Evolutionary conservation across 1,140 invertebrate genomes (phyloP), one percentile per base, ranked within the genome.

Genomic region (Sarcophaga peregrina): DNA sequence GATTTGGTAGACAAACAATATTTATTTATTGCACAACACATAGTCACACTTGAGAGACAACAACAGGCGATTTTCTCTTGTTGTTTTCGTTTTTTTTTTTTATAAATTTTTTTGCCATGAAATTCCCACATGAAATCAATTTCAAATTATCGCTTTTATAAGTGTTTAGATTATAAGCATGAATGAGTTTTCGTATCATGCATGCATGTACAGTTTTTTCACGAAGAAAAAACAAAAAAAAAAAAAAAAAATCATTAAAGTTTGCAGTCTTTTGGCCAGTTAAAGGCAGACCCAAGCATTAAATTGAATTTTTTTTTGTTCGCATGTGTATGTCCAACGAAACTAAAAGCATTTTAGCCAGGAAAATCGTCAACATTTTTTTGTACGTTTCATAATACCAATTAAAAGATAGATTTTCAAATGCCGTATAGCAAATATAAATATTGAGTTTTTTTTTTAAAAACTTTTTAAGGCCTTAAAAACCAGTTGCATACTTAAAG

Each of bases 351-450:
- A 37, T 37, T 37, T 37, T 37, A 37, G 25, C 25, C 25, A 37
- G 25, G 25, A 48, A 45, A n/a, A 58, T 7, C n/a, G n/a, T 58
- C 54, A 58, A n/a, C 10, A 58, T n/a, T 58, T 37, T 58, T 68
- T 68, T 68, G 10, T 68, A 68, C 6, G 17, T 78, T 78, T 78
- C 75, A 52, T 78, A 78, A 78, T 78, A 78, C 75, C 75, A 78
- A 78, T 78, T 78, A 78, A 78, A 78, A 78, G 75, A 78, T 78
- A 78, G 75, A 78, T 78, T 78, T 78, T 52, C 75, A 78, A 78
- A 78, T 20, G 50, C 3, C 20, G n/a, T 78, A 48, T 62, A 68
- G 17, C 7, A 20, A 37, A 58, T 68, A 25, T n/a, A 20, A 68
- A 68, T 20, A 68, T 15, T 37, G 25, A 62, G 54, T 58, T 7